These are phyloP conservation scores for Lamellibrachia columna DNA, from an alignment of 2,888 invertebrate genomes.

Conservation along the genomic window DNA sequence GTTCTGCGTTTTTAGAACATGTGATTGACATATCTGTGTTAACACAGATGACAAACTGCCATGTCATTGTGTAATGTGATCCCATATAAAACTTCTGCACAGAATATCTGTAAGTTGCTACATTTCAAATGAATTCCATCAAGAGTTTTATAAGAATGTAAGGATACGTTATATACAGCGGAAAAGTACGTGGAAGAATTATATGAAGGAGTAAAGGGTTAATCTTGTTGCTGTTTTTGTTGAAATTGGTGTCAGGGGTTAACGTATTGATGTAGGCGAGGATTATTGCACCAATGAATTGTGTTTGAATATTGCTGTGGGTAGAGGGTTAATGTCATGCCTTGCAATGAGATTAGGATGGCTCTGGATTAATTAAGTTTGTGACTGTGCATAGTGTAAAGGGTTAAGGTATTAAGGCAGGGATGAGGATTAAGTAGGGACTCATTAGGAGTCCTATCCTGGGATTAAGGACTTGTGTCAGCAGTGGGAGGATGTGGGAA, in stretches of 20 bases:
- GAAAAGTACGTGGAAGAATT: background rate
- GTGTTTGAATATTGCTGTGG: background rate
- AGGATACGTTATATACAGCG: background rate
- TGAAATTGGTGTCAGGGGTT: background rate
- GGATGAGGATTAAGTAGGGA: background rate
- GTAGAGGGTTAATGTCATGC: background rate
- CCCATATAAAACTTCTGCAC: background rate
- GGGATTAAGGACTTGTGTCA: background rate
- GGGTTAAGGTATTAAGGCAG: slow-evolving; percentile 7
- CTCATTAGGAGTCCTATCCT: background rate
- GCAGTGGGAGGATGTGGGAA: background rate
- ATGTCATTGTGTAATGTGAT: background rate
- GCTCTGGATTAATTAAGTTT: background rate
- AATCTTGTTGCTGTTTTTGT: background rate
- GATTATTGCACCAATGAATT: background rate
- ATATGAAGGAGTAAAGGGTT: background rate
- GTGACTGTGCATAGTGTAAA: background rate
- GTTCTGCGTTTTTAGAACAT: background rate
- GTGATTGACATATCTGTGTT: background rate
- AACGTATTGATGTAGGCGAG: background rate
- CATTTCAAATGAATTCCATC: slow-evolving; percentile 9
- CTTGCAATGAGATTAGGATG: background rate
- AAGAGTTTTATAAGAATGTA: background rate
- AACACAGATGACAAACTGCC: background rate
- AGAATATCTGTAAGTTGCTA: background rate